Evolutionary conservation across 2,113 vertebrate genomes (phyloP), one percentile per base, ranked within the genome.

Genomic region (Triplophysa siluroides): DNA sequence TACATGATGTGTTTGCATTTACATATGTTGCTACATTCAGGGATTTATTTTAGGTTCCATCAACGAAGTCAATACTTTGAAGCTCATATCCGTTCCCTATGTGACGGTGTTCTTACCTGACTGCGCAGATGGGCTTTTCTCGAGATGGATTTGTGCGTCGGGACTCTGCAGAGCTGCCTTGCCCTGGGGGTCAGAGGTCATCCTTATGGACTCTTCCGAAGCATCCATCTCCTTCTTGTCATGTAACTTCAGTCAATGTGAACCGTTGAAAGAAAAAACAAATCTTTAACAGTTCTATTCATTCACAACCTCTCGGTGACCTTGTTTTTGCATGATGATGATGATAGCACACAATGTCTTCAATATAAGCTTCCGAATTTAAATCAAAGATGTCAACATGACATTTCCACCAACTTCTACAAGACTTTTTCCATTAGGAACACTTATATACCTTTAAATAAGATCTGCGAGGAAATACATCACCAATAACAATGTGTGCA

Each of bases 161-260:
- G 29, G 54, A 69, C 23, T 18, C 5, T 41, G 67, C 10, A 61
- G 29, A 24, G 76, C 69, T 0, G 58, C 1, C 64, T 29, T 78
- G 38, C 10, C 66, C 26, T 83, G 58, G 23, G 64, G 76, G 82
- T 87, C 75, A 38, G 85, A 78, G 24, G 81, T 67, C 88, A 85
- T 81, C 71, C 8, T 89, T 58, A 73, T 76, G 71, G 69, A 86
- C 76, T 90, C 78, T 58, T 70, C 78, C 8, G 24, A 54, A 73
- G 60, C 10, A 16, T 90, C 89, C 90, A 91, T 91, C 33, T 2
- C 87, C 73, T 73, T 58, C 78, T 78, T 76, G 78, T 58, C 10
- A 43, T 54, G 56, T 72, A 69, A 70, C 81, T 14, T 52, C 69
- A 14, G 67, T 13, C 43, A 45, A 45, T 7, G 33, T 38, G 33